Base-by-base conservation (phyloP, 2,888 invertebrate species). In the Imbricaverruca yamaguchii region DNA sequence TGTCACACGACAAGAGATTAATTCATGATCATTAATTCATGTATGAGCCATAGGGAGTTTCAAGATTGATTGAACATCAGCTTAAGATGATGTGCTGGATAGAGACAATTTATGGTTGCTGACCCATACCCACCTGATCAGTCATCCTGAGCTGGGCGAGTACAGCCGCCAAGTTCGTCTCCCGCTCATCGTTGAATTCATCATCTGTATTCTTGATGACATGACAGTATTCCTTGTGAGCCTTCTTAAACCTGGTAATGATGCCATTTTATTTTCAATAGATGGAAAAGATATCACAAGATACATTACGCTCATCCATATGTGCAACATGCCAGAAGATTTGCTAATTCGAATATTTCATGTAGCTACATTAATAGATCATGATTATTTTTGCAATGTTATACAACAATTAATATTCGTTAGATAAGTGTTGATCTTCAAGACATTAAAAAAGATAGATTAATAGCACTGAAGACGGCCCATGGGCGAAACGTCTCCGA, bases 171-270 rank as follows among this genome's bases (percentile, higher is more conserved):
- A 98, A 91, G 89, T 99, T 99, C 0, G 98, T 94, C 86, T 94
- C 92, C 83, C 98, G 91, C 88, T 98, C 98, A 86, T 96, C 94
- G 87, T 97, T 97, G 89, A 95, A 98, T 81, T 98, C 97, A 89
- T 98, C 97, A 89, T 98, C 97, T 79, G 93, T 92, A 85, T 95
- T 95, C 87, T 95, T 95, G n/a, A 97, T 93, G 9, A 98, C 92
- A 84, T 95, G 94, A 84, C 92, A 91, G 87, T 98, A 98, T 0
- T 93, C 89, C 80, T 92, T 90, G 86, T 93, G 93, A 86, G 96
- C 94, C 83, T 97, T 94, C 83, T 93, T 91, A 87, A 93, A 98
- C 69, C 87, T 87, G 83, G 57, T 83, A 84, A 61, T 74, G 57
- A 23, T 3, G 1, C 15, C 53, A 39, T 15, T 15, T 15, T 15